Percentiles rank a stretch among this genome's conserved stretches.
Conservation (phyloP, 2,797 vertebrate genomes). For the Pangasius macronema region DNA sequence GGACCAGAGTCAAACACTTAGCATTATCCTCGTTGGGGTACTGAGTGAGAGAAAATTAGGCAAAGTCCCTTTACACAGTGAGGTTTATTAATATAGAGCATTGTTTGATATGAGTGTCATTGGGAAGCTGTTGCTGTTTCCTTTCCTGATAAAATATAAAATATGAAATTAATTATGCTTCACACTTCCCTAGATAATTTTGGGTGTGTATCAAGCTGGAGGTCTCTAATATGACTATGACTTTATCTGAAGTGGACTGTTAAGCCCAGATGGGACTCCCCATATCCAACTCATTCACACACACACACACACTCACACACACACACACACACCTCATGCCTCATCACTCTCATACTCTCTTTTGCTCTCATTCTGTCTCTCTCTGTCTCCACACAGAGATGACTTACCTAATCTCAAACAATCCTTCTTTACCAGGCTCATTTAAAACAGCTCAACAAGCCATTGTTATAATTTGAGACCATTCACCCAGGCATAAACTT, state of each 20-base stretch:
- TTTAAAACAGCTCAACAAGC: slow-evolving; percentile 41
- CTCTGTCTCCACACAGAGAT: background rate
- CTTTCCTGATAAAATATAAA: slow-evolving; percentile 67
- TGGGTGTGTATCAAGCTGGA: slow-evolving; percentile 46
- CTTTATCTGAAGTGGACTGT: slow-evolving; percentile 71
- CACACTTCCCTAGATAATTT: slow-evolving; percentile 74
- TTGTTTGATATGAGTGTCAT: background rate
- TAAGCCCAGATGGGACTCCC: slow-evolving; percentile 72
- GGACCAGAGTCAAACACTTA: slow-evolving; percentile 17
- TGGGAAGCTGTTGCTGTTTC: slow-evolving; percentile 46
- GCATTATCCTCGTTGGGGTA: background rate
- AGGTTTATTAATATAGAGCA: background rate
- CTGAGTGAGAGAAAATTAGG: background rate
- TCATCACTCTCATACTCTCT: slow-evolving; percentile 11
- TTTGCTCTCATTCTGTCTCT: slow-evolving; percentile 23
- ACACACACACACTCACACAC: slow-evolving; percentile 41
- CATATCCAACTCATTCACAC: slow-evolving; percentile 50
- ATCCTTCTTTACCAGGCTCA: slow-evolving; percentile 30
- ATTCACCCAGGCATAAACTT: slow-evolving; percentile 31
- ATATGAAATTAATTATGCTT: slow-evolving; percentile 76
- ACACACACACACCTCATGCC: slow-evolving; percentile 32
- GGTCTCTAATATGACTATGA: slow-evolving; percentile 63
- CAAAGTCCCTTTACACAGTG: background rate
- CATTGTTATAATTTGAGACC: slow-evolving; percentile 40
- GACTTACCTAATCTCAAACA: slow-evolving; percentile 37